phyloP scores from a whole-genome alignment of 2,113 vertebrate genomes.

The Rhodinocichla rosea region DNA sequence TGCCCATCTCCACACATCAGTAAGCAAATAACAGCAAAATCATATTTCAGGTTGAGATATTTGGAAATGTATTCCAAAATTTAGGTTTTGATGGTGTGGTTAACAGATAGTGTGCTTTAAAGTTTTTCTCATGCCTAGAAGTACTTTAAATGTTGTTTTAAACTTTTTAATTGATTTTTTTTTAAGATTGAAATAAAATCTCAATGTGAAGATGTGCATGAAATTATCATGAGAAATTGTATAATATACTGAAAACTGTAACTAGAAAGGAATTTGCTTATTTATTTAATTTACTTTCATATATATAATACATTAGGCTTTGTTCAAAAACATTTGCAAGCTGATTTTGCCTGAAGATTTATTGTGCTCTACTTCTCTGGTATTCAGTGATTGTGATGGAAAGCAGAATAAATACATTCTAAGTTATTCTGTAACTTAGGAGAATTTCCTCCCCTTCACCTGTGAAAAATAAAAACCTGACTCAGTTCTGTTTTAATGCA shows the following conservation, averaged over 20 bases:
- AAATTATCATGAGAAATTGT: background rate
- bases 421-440: background rate
- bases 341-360: background rate
- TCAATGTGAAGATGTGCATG: background rate
- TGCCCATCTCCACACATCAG: background rate
- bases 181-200: background rate
- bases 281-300: background rate
- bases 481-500: background rate
- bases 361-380: background rate
- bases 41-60: background rate
- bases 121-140: background rate
- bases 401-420: background rate
- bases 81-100: background rate
- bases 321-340: background rate
- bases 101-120: background rate
- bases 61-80: background rate
- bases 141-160: background rate
- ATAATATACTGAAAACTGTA: background rate
- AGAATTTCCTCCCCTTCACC: background rate
- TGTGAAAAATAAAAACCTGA: background rate
- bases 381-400: background rate
- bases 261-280: background rate
- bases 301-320: background rate
- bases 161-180: background rate
- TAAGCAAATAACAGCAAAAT: background rate